Evolutionary conservation across 2,113 vertebrate genomes (phyloP).

Genomic region (Orcinus orca): DNA sequence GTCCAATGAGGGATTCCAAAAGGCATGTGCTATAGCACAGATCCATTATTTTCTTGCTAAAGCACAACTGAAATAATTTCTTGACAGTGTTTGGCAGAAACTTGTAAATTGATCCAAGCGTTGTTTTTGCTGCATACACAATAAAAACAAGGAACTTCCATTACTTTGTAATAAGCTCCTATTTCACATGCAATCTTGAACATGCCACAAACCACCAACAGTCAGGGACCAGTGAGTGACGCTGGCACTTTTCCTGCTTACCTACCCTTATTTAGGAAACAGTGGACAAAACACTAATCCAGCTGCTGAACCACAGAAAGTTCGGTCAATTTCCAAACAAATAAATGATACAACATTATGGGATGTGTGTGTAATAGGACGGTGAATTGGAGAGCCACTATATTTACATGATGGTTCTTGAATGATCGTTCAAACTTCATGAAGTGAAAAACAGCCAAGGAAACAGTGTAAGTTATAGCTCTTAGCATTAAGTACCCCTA

Average conservation of each 20-base stretch:
- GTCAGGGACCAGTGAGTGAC: constrained; percentile 40
- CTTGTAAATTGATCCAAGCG: constrained; percentile 53
- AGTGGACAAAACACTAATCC: neutral
- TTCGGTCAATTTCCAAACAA: neutral
- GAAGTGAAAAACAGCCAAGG: neutral
- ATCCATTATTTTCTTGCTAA: neutral
- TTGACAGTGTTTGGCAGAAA: constrained; percentile 66
- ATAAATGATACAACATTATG: neutral
- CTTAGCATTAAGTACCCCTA: neutral
- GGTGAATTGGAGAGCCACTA: neutral
- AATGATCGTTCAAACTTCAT: neutral
- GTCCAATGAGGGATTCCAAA: neutral
- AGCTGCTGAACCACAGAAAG: neutral
- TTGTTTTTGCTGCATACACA: constrained; percentile 48
- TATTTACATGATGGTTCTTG: neutral
- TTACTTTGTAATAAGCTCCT: constrained; percentile 50
- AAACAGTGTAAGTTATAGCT: neutral
- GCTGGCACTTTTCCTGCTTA: neutral
- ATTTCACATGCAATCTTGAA: constrained; percentile 61
- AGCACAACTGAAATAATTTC: constrained; percentile 52
- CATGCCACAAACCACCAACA: constrained; percentile 50
- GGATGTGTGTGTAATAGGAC: neutral
- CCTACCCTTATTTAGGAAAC: neutral
- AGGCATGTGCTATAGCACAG: neutral
- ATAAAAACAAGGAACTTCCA: constrained; percentile 42